Conservation (phyloP, 2,797 vertebrate species). For the Paedocypris micromegethes region DNA sequence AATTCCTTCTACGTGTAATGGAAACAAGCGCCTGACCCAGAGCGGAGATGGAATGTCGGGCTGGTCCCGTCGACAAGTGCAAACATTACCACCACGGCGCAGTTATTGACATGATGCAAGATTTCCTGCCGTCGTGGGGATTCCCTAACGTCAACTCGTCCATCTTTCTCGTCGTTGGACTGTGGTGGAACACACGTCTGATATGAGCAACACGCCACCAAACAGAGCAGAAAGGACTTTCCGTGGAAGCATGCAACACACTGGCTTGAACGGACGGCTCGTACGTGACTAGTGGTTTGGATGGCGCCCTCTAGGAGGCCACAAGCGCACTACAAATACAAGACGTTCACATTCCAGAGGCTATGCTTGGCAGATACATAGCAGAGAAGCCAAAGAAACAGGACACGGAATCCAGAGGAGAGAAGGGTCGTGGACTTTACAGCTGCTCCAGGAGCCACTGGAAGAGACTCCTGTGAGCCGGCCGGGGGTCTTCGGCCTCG, state of each 20-base stretch:
- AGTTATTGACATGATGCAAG: slow-evolving; percentile 61
- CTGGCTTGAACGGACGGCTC: slow-evolving; percentile 52
- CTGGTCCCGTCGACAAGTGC: slow-evolving; percentile 63
- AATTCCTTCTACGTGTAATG: slow-evolving; percentile 7
- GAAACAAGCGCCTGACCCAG: slow-evolving; percentile 6
- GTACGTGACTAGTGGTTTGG: slow-evolving; percentile 54
- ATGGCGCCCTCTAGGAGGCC: slow-evolving; percentile 58
- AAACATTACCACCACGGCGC: slow-evolving; percentile 58
- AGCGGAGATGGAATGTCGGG: slow-evolving; percentile 38
- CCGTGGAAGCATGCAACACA: slow-evolving; percentile 48
- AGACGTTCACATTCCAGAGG: slow-evolving; percentile 44
- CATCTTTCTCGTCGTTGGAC: slow-evolving; percentile 32
- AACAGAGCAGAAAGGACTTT: slow-evolving; percentile 42
- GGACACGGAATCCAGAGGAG: slow-evolving; percentile 24
- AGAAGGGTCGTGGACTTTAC: slow-evolving; percentile 59
- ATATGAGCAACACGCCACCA: slow-evolving; percentile 46
- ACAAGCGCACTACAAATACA: slow-evolving; percentile 49
- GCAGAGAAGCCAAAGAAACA: slow-evolving; percentile 39
- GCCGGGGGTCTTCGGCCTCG: slow-evolving; percentile 40
- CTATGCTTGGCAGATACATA: slow-evolving; percentile 41
- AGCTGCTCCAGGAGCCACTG: slow-evolving; percentile 85
- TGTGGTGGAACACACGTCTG: slow-evolving; percentile 46
- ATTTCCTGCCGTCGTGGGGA: slow-evolving; percentile 59
- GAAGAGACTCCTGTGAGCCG: slow-evolving; percentile 69
- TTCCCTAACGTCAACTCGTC: slow-evolving; percentile 58